phyloP scores from a whole-genome alignment of 2,888 invertebrate genomes.

The Lepidonotus clava region DNA sequence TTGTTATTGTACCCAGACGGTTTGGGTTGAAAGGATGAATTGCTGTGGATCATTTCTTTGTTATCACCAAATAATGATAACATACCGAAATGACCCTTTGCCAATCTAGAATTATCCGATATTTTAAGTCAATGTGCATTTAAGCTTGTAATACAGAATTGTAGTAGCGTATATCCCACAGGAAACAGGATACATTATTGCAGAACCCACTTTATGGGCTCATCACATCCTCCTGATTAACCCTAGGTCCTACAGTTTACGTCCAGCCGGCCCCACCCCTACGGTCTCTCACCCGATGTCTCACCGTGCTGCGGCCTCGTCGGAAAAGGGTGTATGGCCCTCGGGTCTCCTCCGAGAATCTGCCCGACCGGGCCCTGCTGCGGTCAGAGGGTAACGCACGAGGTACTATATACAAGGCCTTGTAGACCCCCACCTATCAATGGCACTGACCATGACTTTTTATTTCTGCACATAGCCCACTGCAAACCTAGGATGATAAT shows the following conservation, averaged over 20 bases:
- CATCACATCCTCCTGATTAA: no score
- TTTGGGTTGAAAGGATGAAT: no score
- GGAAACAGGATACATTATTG: no score
- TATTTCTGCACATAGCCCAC: background rate
- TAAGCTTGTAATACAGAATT: no score
- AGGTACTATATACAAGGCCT: background rate
- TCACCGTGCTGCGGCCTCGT: background rate
- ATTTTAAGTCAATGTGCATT: no score
- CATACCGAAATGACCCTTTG: no score
- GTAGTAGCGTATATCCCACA: no score
- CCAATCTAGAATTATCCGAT: no score
- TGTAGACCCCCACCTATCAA: background rate
- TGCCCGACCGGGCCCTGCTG: background rate
- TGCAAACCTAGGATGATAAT: background rate
- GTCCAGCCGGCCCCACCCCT: background rate
- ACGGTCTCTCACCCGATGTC: constrained; percentile 31
- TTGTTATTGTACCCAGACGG: no score
- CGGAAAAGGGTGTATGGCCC: constrained; percentile 1
- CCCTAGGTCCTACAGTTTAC: background rate
- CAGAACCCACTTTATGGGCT: no score
- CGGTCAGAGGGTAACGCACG: constrained; percentile 8
- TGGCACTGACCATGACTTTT: background rate
- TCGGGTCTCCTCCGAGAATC: background rate
- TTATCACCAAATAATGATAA: no score
- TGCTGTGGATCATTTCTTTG: no score